Percentiles rank a stretch among this genome's conserved stretches.
These are phyloP conservation scores for Macrotus californicus DNA, from an alignment of 2,113 vertebrate species.

Conservation along the genomic window DNA sequence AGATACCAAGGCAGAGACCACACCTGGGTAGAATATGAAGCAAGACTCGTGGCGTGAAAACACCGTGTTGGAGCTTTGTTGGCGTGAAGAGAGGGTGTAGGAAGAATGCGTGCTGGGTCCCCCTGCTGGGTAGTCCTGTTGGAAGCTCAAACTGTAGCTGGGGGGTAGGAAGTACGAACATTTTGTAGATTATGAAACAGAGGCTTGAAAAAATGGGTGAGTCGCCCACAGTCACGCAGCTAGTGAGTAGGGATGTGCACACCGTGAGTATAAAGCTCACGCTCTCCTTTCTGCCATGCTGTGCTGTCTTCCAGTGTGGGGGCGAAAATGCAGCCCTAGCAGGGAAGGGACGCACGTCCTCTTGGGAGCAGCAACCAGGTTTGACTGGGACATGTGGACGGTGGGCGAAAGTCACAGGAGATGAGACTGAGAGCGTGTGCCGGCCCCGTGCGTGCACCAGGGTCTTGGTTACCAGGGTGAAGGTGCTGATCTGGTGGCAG, in stretches of 20 bases:
- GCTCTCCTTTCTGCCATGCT: background rate
- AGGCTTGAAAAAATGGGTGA: background rate
- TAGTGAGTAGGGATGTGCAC: background rate
- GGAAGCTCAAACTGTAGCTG: background rate
- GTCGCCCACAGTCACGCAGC: background rate
- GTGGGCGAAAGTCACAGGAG: background rate
- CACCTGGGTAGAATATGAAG: background rate
- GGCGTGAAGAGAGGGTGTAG: background rate
- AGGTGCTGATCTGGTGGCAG: background rate
- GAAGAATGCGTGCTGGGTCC: background rate
- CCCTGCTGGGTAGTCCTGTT: background rate
- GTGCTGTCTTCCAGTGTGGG: background rate
- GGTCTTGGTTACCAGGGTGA: background rate
- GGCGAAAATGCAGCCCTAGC: background rate
- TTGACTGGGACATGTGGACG: background rate
- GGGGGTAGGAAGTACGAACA: background rate
- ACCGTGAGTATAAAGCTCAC: background rate
- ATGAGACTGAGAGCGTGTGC: background rate
- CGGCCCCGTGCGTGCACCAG: background rate
- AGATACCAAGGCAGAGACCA: background rate
- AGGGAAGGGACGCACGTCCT: background rate
- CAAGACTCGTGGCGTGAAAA: background rate
- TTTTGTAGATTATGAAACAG: background rate
- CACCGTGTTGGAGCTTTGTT: background rate
- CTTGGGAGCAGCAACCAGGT: background rate